These are phyloP conservation scores for Speoplatyrhinus poulsoni DNA, from an alignment of 2,113 vertebrate genomes.

Conservation along the genomic window DNA sequence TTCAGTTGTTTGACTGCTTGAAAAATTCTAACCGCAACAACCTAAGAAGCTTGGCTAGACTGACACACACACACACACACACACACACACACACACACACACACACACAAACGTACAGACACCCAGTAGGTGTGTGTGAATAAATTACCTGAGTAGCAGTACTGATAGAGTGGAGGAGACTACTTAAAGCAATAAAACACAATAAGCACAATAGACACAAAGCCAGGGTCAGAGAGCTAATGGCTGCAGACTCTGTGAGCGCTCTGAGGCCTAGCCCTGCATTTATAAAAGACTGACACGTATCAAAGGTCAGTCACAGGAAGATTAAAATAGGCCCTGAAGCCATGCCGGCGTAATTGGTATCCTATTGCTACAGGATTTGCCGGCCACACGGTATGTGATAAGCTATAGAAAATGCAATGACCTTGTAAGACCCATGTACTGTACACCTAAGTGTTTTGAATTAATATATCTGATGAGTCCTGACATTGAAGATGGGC, in stretches of 20 bases:
- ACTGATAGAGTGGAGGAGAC: background rate
- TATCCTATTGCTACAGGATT: background rate
- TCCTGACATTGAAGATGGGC: too few species aligned
- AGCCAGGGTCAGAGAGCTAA: background rate
- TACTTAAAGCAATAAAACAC: background rate
- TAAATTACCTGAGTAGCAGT: background rate
- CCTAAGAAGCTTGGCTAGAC: background rate
- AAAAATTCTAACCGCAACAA: background rate
- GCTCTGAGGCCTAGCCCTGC: background rate
- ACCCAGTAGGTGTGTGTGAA: background rate
- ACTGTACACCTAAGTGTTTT: too few species aligned
- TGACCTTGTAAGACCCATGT: too few species aligned
- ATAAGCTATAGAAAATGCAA: background rate
- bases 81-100: too few species aligned
- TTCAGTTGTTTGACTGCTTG: background rate
- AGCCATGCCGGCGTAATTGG: background rate
- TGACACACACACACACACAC: too few species aligned
- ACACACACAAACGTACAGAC: too few species aligned
- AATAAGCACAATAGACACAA: background rate
- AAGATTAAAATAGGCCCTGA: background rate
- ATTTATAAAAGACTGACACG: background rate
- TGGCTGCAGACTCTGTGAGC: background rate
- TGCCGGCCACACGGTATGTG: background rate
- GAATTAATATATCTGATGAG: too few species aligned
- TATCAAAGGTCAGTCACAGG: background rate